Base-by-base conservation (phyloP, 1,140 invertebrate species). In the Cydia splendana region DNA sequence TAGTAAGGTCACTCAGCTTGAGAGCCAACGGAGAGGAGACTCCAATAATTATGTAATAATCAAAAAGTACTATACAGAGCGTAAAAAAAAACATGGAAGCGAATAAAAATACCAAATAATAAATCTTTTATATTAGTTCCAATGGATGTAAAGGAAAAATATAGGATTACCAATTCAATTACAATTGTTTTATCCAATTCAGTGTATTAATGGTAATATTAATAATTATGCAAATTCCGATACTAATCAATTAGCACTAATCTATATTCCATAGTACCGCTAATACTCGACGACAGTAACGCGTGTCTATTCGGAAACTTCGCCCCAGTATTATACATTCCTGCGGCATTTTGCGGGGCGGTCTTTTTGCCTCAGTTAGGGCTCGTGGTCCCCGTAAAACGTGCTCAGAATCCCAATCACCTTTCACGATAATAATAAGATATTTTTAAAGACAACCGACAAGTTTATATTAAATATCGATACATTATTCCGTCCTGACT, bases 331-430 rank as follows among this genome's bases (percentile, higher is more conserved):
- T 80, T 80, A 80, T 76, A 69, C 75, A 80, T 78, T 80, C 79
- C 75, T 78, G 76, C 77, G 78, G 73, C 69, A 80, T 78, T 67
- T 75, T 75, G 77, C 51, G 74, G 9, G 24, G 53, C 15, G 18
- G 30, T 71, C 67, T 78, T 75, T 78, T 73, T 76, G 53, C 69
- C 78, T 71, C 13, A 51, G 77, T 75, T 67, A 34, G 42, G 51
- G 67, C 74, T 45, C 73, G 69, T 42, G 67, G 38, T 65, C 20
- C 57, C 48, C 24, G 48, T 30, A 34, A 51, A 42, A 77, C 80
- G 80, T 81, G 80, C 79, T 74, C 24, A 20, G 76, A 81, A 77
- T 81, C 30, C 5, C 69, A 67, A 81, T 78, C 28, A 65, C 65
- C 75, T 67, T 34, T 65, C 42, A 75, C 69, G 65, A 67, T 76